These are phyloP conservation scores for Pissodes strobi DNA, from an alignment of 1,140 invertebrate species.

Conservation along the genomic window DNA sequence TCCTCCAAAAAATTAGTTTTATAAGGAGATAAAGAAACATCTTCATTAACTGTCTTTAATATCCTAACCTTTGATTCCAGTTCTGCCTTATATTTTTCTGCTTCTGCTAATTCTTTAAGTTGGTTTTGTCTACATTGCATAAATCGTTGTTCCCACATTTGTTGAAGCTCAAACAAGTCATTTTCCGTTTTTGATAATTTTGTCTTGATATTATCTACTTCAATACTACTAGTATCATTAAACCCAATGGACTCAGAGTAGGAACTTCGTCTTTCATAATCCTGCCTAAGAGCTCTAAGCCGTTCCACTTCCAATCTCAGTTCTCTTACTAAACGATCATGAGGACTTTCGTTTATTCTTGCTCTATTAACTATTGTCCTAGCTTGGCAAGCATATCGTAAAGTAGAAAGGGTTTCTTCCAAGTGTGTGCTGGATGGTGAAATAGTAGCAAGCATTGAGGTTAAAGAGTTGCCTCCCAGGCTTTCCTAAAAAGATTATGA, in stretches of 20 bases:
- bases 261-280: slow-evolving; percentile 57
- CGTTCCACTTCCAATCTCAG: slow-evolving; percentile 71
- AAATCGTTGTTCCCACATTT: slow-evolving; percentile 62
- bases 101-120: slow-evolving; percentile 60
- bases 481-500: slow-evolving; percentile 60
- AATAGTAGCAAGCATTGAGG: slow-evolving; percentile 72
- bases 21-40: slow-evolving; percentile 56
- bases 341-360: slow-evolving; percentile 78
- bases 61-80: slow-evolving; percentile 57
- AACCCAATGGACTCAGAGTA: slow-evolving; percentile 51
- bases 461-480: slow-evolving; percentile 68
- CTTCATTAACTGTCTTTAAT: slow-evolving; percentile 50
- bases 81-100: slow-evolving; percentile 64
- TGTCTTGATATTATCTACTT: slow-evolving; percentile 58
- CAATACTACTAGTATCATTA: slow-evolving; percentile 55
- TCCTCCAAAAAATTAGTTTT: slow-evolving; percentile 61
- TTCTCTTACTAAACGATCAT: slow-evolving; percentile 66
- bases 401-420: slow-evolving; percentile 82
- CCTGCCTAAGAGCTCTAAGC: slow-evolving; percentile 62
- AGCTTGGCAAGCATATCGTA: slow-evolving; percentile 86
- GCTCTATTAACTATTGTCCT: slow-evolving; percentile 85
- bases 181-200: slow-evolving; percentile 67
- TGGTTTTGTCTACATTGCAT: slow-evolving; percentile 47
- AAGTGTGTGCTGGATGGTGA: slow-evolving; percentile 77
- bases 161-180: slow-evolving; percentile 61